phyloP scores from a whole-genome alignment of 2,888 invertebrate species.

The Diadegma fenestrale region DNA sequence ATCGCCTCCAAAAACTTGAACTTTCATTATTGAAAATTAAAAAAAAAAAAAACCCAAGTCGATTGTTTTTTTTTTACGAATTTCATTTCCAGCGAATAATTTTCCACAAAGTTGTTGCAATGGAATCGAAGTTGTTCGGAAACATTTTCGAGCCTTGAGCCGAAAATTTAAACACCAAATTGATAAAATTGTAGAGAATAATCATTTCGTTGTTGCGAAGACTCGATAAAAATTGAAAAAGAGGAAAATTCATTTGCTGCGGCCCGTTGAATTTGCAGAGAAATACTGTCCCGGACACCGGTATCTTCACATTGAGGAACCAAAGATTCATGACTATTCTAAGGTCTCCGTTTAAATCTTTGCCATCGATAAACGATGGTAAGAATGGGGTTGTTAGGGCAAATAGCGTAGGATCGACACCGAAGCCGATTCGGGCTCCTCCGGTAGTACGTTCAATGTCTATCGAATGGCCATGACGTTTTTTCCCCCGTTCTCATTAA shows the following conservation, averaged over 20 bases:
- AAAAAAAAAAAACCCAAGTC: too few relatives aligned
- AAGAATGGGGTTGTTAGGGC: constrained; percentile 82
- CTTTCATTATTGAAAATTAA: too few relatives aligned
- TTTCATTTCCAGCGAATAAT: too few relatives aligned
- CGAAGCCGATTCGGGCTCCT: constrained; percentile 76
- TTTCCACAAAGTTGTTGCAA: too few relatives aligned
- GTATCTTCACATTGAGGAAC: constrained; percentile 82
- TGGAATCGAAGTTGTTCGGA: too few relatives aligned
- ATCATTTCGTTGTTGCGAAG: neutral
- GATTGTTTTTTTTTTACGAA: too few relatives aligned
- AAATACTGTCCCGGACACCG: constrained; percentile 80
- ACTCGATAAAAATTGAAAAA: neutral
- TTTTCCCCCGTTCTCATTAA: neutral
- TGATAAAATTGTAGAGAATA: neutral
- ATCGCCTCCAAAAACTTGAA: too few relatives aligned
- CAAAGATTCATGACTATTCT: constrained; percentile 81
- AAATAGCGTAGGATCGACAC: constrained; percentile 81
- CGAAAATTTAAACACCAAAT: neutral
- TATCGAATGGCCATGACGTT: constrained; percentile 46
- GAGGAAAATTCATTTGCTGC: constrained; percentile 45
- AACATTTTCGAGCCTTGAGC: constrained; percentile 1
- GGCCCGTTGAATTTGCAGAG: constrained; percentile 79
- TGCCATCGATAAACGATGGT: constrained; percentile 80
- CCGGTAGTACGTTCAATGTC: constrained; percentile 80
- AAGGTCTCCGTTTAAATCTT: constrained; percentile 82